Evolutionary conservation across 2,888 invertebrate species (phyloP).

Genomic region (Peribatodes rhomboidaria): DNA sequence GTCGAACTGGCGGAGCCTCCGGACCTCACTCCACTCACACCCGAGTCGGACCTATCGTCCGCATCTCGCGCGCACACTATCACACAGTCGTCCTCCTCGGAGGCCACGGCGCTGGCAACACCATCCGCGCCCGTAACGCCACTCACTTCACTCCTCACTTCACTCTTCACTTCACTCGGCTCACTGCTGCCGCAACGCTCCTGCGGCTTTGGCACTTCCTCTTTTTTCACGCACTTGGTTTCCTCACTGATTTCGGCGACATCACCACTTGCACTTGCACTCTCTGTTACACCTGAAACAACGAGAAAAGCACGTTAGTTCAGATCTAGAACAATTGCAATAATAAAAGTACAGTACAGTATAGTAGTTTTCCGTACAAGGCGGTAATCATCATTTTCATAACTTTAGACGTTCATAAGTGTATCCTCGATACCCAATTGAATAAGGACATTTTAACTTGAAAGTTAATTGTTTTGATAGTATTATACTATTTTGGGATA

Average conservation of each 20-base stretch:
- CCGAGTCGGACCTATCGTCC: slow-evolving; percentile 88
- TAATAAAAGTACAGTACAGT: neutral
- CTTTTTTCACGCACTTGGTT: slow-evolving; percentile 79
- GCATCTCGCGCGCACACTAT: slow-evolving; percentile 88
- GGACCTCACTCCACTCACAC: slow-evolving; percentile 92
- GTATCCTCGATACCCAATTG: too few relatives aligned
- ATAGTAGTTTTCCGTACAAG: too few relatives aligned
- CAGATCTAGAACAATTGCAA: neutral
- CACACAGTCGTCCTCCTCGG: slow-evolving; percentile 89
- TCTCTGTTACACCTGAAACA: slow-evolving; percentile 80
- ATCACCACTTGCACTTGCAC: slow-evolving; percentile 80
- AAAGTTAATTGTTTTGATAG: too few relatives aligned
- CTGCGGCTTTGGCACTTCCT: slow-evolving; percentile 64
- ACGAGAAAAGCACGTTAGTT: slow-evolving; percentile 47
- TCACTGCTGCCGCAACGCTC: slow-evolving; percentile 71
- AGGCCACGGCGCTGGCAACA: slow-evolving; percentile 85
- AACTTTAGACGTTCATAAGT: too few relatives aligned
- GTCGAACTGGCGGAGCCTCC: slow-evolving; percentile 91
- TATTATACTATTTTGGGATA: slow-evolving; percentile 17
- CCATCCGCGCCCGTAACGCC: slow-evolving; percentile 80
- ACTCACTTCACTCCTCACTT: slow-evolving; percentile 82
- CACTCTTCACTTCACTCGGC: slow-evolving; percentile 57
- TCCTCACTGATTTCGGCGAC: slow-evolving; percentile 77
- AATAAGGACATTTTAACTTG: too few relatives aligned
- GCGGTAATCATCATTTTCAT: too few relatives aligned